Evolutionary conservation across 1,140 invertebrate species (phyloP), one percentile per base, ranked within the genome.

Genomic region (Bathynomus jamesi): DNA sequence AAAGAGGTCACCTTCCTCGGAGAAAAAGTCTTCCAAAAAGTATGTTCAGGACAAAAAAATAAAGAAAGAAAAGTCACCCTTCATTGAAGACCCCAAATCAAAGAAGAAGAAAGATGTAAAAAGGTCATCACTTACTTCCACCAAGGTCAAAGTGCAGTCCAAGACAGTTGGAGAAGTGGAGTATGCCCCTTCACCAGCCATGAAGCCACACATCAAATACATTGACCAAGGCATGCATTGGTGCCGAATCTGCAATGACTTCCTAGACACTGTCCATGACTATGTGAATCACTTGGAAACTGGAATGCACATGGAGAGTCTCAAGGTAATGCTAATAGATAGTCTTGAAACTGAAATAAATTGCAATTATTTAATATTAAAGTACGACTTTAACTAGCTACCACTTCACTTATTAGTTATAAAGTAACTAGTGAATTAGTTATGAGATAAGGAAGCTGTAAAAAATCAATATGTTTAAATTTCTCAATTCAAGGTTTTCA

Each of bases 161-260:
- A 28, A 65, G 29, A 7, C 63, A 3, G 63, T 28, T 25, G 63
- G 63, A 29, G 21, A 65, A 28, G 29, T 40, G 0, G 17, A 53
- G 13, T 67, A 21, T 32, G 25, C 66, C 2, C 30, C n/a, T 3
- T 29, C 13, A 8, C 8, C 60, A 25, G 17, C 13, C 40, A 40
- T 60, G 28, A 24, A 28, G 28, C 21, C 60, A 21, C 28, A 69
- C 10, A 29, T 61, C 40, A 65, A 69, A 4, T 71, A 71, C 30
- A 61, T 68, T 28, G 73, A 75, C 62, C 69, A 71, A 24, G 73
- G 73, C n/a, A 75, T 75, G 73, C 73, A 75, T 28, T 75, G 73
- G 73, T 75, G 73, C 61, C 71, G 65, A 25, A 40, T 75, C n/a
- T 75, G 73, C 27, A 69, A 66, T 46, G 24, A 68, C 27, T 71